A percentile compares a stretch with the other conserved stretches of the same genome.
These are phyloP conservation scores for Nasonovia ribisnigri DNA, from an alignment of 2,888 invertebrate species.

Conservation along the genomic window DNA sequence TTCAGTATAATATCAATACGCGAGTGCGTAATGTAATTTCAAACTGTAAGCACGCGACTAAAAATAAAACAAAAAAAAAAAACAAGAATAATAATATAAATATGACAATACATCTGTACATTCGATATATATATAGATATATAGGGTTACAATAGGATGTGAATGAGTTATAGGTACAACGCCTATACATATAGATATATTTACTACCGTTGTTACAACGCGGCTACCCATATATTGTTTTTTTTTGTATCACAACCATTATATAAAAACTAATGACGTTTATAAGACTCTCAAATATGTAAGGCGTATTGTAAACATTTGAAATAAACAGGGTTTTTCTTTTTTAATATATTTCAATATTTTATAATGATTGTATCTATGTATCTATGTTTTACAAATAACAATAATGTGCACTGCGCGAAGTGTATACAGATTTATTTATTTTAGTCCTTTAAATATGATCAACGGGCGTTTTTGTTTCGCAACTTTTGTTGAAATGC, in stretches of 20 bases:
- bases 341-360: neutral
- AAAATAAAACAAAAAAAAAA: neutral
- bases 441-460: slow-evolving; percentile 48
- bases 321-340: neutral
- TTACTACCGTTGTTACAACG: neutral
- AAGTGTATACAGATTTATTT: neutral
- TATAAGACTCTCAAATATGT: neutral
- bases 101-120: neutral
- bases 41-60: neutral
- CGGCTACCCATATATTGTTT: neutral
- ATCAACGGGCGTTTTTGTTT: slow-evolving; percentile 45
- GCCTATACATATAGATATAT: neutral
- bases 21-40: neutral
- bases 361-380: neutral
- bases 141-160: neutral
- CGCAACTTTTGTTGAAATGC: slow-evolving; percentile 30
- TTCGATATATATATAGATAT: neutral
- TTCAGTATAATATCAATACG: neutral
- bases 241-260: neutral
- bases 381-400: neutral
- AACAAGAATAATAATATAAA: neutral
- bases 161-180: neutral
- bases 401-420: neutral
- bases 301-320: neutral
- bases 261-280: neutral